Percentiles rank a stretch among this genome's conserved stretches.
Conservation (phyloP, 1,140 invertebrate genomes). For the Stenopsyche tienmushanensis region DNA sequence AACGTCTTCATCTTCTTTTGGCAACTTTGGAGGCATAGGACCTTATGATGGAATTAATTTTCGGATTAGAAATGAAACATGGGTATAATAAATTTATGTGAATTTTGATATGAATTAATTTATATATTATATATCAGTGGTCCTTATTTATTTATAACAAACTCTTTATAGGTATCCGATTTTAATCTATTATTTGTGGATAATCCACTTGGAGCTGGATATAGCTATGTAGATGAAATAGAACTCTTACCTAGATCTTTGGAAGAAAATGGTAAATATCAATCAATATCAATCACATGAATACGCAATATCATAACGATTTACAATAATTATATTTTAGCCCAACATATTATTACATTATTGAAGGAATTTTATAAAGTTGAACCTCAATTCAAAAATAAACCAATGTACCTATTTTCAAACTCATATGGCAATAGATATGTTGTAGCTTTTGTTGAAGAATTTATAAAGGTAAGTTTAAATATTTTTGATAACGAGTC, state of each 20-base stretch:
- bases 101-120: neutral
- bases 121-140: constrained; percentile 62
- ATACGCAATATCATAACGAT: neutral
- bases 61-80: constrained; percentile 67
- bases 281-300: neutral
- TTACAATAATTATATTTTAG: neutral
- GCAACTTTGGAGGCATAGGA: constrained; percentile 78
- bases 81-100: constrained; percentile 60
- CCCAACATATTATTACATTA: neutral
- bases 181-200: constrained; percentile 87
- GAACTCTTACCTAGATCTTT: constrained; percentile 65
- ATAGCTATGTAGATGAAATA: constrained; percentile 70
- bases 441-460: constrained; percentile 72
- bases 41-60: constrained; percentile 67
- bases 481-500: too few relatives aligned
- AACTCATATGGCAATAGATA: constrained; percentile 93
- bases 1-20: constrained; percentile 71
- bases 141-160: constrained; percentile 69
- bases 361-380: neutral
- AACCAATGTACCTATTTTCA: constrained; percentile 78
- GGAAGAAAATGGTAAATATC: constrained; percentile 66
- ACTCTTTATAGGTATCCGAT: constrained; percentile 62
- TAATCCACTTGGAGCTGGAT: constrained; percentile 86
- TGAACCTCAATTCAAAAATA: constrained; percentile 40
- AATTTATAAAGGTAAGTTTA: constrained; percentile 60